These are phyloP conservation scores for Chorisops tibialis DNA, from an alignment of 2,888 invertebrate species.

Conservation along the genomic window DNA sequence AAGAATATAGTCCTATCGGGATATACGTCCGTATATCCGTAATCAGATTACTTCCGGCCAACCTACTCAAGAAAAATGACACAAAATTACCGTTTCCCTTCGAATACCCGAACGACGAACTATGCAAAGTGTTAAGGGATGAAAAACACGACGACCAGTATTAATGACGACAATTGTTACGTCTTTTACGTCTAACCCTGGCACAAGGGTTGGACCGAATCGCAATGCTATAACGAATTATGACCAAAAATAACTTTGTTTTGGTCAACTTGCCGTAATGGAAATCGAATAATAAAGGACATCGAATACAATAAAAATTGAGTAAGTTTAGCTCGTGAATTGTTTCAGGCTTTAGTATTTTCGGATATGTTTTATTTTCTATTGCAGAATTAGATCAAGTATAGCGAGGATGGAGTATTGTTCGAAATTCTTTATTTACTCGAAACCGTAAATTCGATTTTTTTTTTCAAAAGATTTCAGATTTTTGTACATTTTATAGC, in stretches of 20 bases:
- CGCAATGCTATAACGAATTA: no score
- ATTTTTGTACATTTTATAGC: conserved; percentile 26
- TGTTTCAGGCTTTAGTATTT: background rate
- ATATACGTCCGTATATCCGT: conserved; percentile 21
- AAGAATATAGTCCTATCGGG: background rate
- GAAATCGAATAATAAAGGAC: no score
- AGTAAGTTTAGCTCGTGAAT: no score
- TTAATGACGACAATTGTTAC: no score
- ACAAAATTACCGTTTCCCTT: conserved; percentile 24
- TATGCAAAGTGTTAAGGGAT: background rate
- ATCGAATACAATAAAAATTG: no score
- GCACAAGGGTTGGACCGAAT: no score
- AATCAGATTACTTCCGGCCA: conserved; percentile 28
- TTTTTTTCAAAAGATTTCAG: conserved; percentile 1
- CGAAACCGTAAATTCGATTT: conserved; percentile 2
- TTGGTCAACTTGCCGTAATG: no score
- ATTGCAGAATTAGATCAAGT: background rate
- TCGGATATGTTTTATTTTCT: conserved; percentile 7
- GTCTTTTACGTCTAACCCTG: no score
- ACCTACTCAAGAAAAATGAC: conserved; percentile 25
- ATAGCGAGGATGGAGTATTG: background rate
- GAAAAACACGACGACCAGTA: no score
- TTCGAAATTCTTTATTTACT: background rate
- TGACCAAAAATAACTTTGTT: no score
- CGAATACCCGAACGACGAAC: background rate